phyloP scores from a whole-genome alignment of 2,888 invertebrate genomes.

The Sinohyriopsis cumingii region DNA sequence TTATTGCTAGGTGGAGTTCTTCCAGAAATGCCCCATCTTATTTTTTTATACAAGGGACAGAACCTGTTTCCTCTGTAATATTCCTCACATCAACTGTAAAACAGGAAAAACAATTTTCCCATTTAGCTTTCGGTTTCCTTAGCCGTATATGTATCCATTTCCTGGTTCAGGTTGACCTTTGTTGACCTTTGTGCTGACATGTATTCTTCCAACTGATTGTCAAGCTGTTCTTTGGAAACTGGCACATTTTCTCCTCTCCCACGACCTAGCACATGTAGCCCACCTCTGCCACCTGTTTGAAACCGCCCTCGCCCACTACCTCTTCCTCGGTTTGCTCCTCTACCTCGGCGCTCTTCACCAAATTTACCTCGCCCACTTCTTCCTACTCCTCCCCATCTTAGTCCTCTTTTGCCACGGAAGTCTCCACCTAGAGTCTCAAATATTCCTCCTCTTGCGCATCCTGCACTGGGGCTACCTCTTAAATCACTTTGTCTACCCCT shows the following conservation, averaged over 20 bases:
- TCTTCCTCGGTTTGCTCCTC: slow-evolving; percentile 5
- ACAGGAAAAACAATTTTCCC: no score
- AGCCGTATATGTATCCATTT: slow-evolving; percentile 77
- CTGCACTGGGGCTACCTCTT: slow-evolving; percentile 11
- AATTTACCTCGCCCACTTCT: slow-evolving; percentile 4
- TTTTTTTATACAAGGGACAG: no score
- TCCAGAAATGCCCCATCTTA: no score
- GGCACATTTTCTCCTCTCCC: slow-evolving; percentile 41
- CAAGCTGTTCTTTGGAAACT: slow-evolving; percentile 76
- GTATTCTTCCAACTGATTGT: slow-evolving; percentile 82
- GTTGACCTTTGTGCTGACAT: slow-evolving; percentile 83
- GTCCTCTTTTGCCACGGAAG: no score
- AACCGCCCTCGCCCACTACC: slow-evolving; percentile 21
- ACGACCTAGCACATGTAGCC: slow-evolving; percentile 39
- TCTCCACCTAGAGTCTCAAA: slow-evolving; percentile 1
- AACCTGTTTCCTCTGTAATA: no score
- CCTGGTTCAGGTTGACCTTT: slow-evolving; percentile 76
- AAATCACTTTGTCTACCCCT: slow-evolving; percentile 31
- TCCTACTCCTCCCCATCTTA: no score
- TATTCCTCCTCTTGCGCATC: slow-evolving; percentile 6
- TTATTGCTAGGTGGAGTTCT: no score
- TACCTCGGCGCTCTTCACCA: slow-evolving; percentile 14
- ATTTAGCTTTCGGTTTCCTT: slow-evolving; percentile 47
- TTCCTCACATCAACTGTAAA: no score
- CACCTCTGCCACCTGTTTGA: slow-evolving; percentile 38